phyloP scores from a whole-genome alignment of 2,888 invertebrate genomes.

The Glaucopsyche alexis region DNA sequence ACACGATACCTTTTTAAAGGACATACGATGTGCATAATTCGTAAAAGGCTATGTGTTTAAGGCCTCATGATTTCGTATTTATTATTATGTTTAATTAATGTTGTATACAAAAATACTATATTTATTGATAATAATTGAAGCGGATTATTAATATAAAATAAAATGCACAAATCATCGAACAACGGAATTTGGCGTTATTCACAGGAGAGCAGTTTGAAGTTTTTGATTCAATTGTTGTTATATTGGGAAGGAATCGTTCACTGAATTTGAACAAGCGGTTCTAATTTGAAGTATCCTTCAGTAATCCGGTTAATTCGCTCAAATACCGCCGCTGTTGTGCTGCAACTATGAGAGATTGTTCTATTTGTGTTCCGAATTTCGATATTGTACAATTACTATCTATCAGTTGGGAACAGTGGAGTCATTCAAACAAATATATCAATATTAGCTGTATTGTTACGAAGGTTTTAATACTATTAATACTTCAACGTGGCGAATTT shows the following conservation, averaged over 20 bases:
- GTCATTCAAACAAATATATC: neutral
- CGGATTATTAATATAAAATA: neutral
- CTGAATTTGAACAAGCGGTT: slow-evolving; percentile 15
- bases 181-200: neutral
- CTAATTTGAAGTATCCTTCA: slow-evolving; percentile 20
- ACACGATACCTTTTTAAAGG: too few species aligned
- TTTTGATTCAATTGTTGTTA: slow-evolving; percentile 12
- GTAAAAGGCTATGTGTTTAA: neutral
- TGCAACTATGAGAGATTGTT: slow-evolving; percentile 18
- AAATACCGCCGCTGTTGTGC: slow-evolving; percentile 6
- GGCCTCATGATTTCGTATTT: neutral
- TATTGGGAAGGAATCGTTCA: slow-evolving; percentile 21
- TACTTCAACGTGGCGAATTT: neutral
- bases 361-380: slow-evolving; percentile 4
- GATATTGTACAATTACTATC: neutral
- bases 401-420: neutral
- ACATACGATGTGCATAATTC: too few species aligned
- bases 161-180: slow-evolving; percentile 3
- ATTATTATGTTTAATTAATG: neutral
- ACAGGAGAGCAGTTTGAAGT: slow-evolving; percentile 15
- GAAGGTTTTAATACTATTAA: neutral
- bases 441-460: neutral
- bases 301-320: slow-evolving; percentile 11
- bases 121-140: neutral
- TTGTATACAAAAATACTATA: neutral